Percentiles rank a stretch among this genome's conserved stretches.
Evolutionary conservation across 2,888 invertebrate species (phyloP).

Genomic region (Pantelozetes paolii): DNA sequence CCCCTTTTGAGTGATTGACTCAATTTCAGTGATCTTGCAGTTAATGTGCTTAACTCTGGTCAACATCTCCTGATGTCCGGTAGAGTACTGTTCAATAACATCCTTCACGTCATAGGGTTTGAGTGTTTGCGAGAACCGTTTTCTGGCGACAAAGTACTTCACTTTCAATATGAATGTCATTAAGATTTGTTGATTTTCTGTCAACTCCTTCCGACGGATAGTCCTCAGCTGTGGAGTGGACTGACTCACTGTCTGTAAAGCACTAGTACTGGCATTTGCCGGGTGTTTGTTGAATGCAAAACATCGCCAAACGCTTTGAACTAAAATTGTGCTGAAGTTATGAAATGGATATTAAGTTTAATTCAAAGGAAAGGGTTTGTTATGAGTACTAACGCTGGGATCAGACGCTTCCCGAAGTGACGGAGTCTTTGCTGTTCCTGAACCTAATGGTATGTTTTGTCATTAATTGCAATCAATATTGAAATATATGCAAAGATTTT

Average conservation of each 20-base stretch:
- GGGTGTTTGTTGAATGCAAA: neutral
- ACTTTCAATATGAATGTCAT: constrained; percentile 7
- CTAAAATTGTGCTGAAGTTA: neutral
- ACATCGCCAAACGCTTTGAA: constrained; percentile 1
- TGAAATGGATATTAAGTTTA: neutral
- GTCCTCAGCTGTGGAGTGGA: neutral
- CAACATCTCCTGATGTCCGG: constrained; percentile 25
- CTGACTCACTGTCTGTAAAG: neutral
- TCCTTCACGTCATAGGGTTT: constrained; percentile 36
- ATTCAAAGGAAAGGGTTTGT: neutral
- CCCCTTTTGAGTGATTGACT: neutral
- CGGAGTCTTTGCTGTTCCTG: neutral
- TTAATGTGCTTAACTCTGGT: constrained; percentile 8
- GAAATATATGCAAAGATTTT: no score
- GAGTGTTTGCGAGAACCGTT: neutral
- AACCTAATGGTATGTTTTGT: neutral
- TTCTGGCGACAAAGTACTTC: constrained; percentile 9
- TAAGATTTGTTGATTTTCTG: neutral
- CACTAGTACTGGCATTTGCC: neutral
- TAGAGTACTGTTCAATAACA: constrained; percentile 20
- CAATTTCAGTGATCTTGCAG: neutral
- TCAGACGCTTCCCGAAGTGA: neutral
- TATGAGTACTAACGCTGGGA: neutral
- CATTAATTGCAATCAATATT: no score
- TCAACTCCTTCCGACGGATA: neutral